Evolutionary conservation across 2,888 invertebrate species (phyloP).

Genomic region (Prionchulus punctatus): DNA sequence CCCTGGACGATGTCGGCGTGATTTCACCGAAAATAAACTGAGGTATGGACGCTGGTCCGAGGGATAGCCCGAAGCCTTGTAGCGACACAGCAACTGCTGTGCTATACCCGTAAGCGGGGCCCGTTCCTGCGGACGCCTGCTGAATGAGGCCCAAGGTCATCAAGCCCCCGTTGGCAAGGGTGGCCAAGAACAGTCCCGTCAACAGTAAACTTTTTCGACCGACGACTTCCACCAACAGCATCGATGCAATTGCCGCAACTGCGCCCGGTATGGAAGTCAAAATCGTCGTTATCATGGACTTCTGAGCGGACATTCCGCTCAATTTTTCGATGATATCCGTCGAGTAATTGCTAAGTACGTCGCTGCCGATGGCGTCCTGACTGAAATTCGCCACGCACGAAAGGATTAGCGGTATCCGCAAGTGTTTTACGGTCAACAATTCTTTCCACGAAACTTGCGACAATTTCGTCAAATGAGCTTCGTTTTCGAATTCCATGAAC

Average conservation of each 20-base stretch:
- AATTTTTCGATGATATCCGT: not conserved
- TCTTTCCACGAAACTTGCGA: not conserved
- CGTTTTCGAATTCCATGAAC: not conserved
- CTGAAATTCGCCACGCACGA: not conserved
- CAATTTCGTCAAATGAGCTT: not conserved
- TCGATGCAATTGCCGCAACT: not conserved
- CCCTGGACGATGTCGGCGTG: not conserved
- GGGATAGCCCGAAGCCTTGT: not conserved
- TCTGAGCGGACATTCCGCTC: not conserved
- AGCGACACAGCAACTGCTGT: not conserved
- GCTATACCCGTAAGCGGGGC: not conserved
- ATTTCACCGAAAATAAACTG: not conserved
- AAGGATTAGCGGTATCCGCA: not conserved
- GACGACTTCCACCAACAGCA: not conserved
- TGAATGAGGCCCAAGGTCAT: not conserved
- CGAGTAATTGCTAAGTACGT: not conserved
- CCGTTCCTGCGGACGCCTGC: not conserved
- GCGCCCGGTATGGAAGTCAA: not conserved
- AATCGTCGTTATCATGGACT: not conserved
- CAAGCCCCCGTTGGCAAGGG: not conserved
- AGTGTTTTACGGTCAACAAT: not conserved
- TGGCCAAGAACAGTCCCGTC: not conserved
- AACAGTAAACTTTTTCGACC: not conserved
- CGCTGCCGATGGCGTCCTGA: not conserved
- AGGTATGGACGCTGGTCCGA: not conserved